Conservation (phyloP, 2,797 vertebrate genomes). For the Phalloptychus januarius region DNA sequence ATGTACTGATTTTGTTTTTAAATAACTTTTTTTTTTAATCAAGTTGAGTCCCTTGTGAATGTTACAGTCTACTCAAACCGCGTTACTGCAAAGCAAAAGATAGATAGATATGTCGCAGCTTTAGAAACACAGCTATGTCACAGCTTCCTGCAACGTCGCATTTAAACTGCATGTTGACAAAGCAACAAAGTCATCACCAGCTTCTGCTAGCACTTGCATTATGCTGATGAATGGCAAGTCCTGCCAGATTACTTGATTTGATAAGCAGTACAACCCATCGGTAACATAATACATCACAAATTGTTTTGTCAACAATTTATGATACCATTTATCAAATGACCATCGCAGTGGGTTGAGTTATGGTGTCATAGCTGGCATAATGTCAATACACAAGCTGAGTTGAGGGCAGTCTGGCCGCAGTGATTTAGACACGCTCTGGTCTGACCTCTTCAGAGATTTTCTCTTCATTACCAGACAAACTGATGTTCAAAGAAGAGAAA, state of each 20-base stretch:
- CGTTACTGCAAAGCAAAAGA: conserved; percentile 25
- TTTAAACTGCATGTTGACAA: conserved; percentile 66
- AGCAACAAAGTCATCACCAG: conserved; percentile 79
- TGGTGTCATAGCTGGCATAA: conserved; percentile 87
- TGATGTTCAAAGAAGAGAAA: conserved; percentile 57
- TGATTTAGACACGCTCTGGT: conserved; percentile 81
- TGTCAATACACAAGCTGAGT: conserved; percentile 85
- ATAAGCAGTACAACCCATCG: conserved; percentile 86
- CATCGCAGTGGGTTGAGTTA: conserved; percentile 84
- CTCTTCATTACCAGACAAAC: conserved; percentile 80
- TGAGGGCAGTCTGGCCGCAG: conserved; percentile 77
- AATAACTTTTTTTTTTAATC: conserved; percentile 22
- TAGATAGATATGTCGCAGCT: conserved; percentile 32
- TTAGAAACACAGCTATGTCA: conserved; percentile 58
- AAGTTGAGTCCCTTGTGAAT: conserved; percentile 29
- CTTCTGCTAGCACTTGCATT: conserved; percentile 73
- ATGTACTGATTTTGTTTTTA: conserved; percentile 15
- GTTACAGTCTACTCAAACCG: background rate
- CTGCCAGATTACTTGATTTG: conserved; percentile 87
- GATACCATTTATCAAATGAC: conserved; percentile 86
- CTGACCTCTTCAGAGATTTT: conserved; percentile 79
- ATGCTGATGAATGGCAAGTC: conserved; percentile 82
- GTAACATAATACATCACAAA: conserved; percentile 88
- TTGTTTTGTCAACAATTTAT: conserved; percentile 91
- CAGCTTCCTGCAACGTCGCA: conserved; percentile 58